Evolutionary conservation across 2,113 vertebrate species (phyloP).

Genomic region (Lepisosteus osseus): DNA sequence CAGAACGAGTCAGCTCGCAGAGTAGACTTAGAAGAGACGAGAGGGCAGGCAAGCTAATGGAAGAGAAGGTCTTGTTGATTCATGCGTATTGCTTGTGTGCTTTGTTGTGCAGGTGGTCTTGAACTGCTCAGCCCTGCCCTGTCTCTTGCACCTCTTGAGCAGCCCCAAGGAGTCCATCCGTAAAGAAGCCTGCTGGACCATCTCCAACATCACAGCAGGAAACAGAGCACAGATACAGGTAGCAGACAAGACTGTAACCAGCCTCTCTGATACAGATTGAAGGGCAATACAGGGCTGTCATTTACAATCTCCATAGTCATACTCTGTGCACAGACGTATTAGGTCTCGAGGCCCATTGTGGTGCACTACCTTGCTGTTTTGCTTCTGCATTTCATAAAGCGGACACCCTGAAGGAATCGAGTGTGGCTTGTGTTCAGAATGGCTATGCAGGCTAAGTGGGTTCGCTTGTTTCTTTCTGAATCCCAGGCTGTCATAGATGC

Average conservation of each 20-base stretch:
- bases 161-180: conserved; percentile 96
- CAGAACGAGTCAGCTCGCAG: too few species aligned
- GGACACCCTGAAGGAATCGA: not conserved
- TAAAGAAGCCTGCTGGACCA: conserved; percentile 98
- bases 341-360: too few species aligned
- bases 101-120: conserved; percentile 80
- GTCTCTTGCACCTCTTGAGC: conserved; percentile 92
- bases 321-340: too few species aligned
- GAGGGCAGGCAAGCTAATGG: too few species aligned
- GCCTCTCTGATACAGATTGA: too few species aligned
- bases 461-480: conserved; percentile 4
- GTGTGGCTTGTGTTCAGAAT: not conserved
- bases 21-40: too few species aligned
- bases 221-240: conserved; percentile 97
- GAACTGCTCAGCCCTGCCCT: conserved; percentile 95
- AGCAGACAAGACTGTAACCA: not conserved
- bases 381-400: not conserved
- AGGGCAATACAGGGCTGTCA: too few species aligned
- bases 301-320: too few species aligned
- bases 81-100: too few species aligned
- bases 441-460: not conserved
- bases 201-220: conserved; percentile 97
- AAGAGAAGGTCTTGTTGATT: not conserved
- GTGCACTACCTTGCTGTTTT: too few species aligned
- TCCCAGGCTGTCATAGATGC: conserved; percentile 90